Conservation (phyloP, 1,140 invertebrate species). For the Cotesia typhae region DNA sequence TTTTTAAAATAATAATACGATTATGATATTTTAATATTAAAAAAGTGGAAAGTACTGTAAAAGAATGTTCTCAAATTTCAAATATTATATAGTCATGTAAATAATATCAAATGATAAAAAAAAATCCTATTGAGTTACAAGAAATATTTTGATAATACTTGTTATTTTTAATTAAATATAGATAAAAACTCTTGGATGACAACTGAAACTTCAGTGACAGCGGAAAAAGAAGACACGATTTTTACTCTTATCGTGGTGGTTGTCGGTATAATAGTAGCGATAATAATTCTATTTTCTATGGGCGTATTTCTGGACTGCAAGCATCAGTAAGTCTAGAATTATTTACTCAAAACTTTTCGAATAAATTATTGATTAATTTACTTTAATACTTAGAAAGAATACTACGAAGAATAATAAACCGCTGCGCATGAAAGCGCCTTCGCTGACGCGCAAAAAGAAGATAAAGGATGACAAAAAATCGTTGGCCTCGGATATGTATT, state of each 20-base stretch:
- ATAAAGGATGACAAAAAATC: conserved; percentile 47
- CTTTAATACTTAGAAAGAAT: conserved; percentile 41
- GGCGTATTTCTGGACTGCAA: conserved; percentile 69
- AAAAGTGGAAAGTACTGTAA: too few species aligned
- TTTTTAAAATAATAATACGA: too few species aligned
- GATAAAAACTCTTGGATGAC: conserved; percentile 45
- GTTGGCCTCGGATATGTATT: conserved; percentile 52
- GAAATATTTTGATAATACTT: not conserved
- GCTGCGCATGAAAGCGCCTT: conserved; percentile 50
- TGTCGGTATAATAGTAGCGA: conserved; percentile 66
- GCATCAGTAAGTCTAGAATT: conserved; percentile 61
- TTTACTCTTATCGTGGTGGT: conserved; percentile 67
- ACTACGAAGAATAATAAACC: conserved; percentile 38
- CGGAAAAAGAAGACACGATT: conserved; percentile 58
- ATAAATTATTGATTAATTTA: conserved; percentile 6
- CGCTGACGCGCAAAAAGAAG: conserved; percentile 35
- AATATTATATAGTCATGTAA: too few species aligned
- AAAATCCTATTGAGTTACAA: too few species aligned
- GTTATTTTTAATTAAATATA: not conserved
- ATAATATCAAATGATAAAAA: not conserved
- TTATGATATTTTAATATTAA: too few species aligned
- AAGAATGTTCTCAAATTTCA: too few species aligned
- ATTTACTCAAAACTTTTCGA: not conserved
- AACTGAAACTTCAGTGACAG: conserved; percentile 44
- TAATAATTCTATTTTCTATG: conserved; percentile 68